Base-by-base conservation (phyloP, 2,888 invertebrate genomes). In the Dromius quadrimaculatus region DNA sequence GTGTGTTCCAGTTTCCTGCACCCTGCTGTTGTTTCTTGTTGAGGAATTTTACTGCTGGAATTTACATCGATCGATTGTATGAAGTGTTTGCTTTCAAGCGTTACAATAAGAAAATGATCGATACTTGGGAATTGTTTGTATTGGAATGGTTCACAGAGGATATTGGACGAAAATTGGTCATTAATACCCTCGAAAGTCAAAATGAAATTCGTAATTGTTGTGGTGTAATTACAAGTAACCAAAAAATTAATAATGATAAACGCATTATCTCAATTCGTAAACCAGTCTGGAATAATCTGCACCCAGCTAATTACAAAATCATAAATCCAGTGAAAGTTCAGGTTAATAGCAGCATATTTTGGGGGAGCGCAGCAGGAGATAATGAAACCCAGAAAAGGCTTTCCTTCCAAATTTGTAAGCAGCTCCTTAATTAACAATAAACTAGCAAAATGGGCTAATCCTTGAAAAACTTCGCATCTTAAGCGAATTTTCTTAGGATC, bases 381-480 rank as follows among this genome's bases (percentile, higher is more conserved):
- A 59, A 59, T 59, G 59, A 59, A 59, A 59, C 11, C 11, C 34
- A 59, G 47, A 47, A 22, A 22, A 20, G 11, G 19, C 22, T 41
- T 41, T 41, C 63, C 32, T 41, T 64, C 15, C 45, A 64, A 64
- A 64, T 47, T 34, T 64, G 64, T 64, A 47, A 36, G 64, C 64
- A 47, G 50, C 47, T 64, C 50, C 50, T 64, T 64, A 64, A 64
- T 64, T 64, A 64, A 64, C 64, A 64, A 64, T 64, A 64, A 64
- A 64, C 64, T 47, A 64, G 32, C 34, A 47, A 47, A 64, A 64
- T 47, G 47, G 64, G 34, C 34, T 50, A 47, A 64, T 47, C 45
- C 45, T n/a, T 64, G 64, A 64, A 64, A 64, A 64, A 64, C 63
- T 63, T 63, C 32, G 32, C 63, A 22, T 64, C 64, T 64, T 64